phyloP scores from a whole-genome alignment of 2,797 vertebrate genomes.

The Catharus ustulatus region DNA sequence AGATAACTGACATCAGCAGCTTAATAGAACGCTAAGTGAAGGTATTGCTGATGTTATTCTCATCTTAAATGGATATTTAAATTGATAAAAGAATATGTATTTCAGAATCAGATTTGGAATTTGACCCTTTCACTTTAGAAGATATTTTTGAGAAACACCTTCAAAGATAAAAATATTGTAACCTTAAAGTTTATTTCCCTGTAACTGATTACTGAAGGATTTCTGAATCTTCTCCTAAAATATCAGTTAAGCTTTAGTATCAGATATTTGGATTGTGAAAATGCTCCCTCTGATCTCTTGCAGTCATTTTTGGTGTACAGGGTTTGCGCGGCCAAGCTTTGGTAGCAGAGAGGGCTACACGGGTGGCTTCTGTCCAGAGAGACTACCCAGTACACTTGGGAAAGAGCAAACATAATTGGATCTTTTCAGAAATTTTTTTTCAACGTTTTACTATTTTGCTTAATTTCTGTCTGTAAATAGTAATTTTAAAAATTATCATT shows the following conservation, averaged over 20 bases:
- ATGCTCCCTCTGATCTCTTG: background rate
- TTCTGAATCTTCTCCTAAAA: background rate
- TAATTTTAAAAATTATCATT: background rate
- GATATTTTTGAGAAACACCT: background rate
- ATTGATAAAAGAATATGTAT: background rate
- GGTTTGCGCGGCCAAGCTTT: background rate
- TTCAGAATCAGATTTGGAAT: background rate
- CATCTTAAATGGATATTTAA: background rate
- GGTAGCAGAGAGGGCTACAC: fast-evolving
- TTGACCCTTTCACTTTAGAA: background rate
- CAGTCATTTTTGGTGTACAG: background rate
- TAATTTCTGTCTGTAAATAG: background rate
- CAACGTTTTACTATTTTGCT: background rate
- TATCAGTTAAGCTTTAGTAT: background rate
- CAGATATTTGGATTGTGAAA: background rate
- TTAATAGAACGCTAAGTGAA: background rate
- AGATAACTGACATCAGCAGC: background rate
- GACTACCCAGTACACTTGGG: background rate
- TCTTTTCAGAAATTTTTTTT: background rate
- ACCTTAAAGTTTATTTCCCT: background rate
- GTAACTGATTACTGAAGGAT: background rate
- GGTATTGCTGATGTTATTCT: background rate
- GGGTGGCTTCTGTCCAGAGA: background rate
- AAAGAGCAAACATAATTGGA: background rate
- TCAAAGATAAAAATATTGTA: background rate